Percentiles rank a stretch among this genome's conserved stretches.
Evolutionary conservation across 2,888 invertebrate species (phyloP).

Genomic region (Drosophila maculinotata): DNA sequence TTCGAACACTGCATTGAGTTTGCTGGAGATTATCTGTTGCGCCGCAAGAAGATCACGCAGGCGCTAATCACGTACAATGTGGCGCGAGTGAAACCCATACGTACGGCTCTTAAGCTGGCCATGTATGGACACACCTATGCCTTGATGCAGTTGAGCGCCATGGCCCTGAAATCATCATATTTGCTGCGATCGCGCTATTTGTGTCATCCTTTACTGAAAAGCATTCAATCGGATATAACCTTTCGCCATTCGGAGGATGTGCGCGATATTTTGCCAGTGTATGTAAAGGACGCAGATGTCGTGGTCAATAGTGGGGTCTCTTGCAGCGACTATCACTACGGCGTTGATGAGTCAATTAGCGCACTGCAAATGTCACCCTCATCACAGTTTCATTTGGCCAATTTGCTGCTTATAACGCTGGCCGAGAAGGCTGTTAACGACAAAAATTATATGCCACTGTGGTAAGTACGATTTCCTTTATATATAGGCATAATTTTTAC

Average conservation of each 20-base stretch:
- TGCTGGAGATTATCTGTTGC: constrained; percentile 92
- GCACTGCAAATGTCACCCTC: constrained; percentile 85
- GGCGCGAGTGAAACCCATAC: constrained; percentile 87
- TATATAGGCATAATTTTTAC: background rate
- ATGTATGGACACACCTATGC: constrained; percentile 85
- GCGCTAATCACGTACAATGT: constrained; percentile 93
- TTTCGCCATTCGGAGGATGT: constrained; percentile 84
- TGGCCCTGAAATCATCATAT: constrained; percentile 84
- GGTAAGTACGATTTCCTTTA: constrained; percentile 66
- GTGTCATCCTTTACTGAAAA: constrained; percentile 76
- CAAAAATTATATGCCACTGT: constrained; percentile 84
- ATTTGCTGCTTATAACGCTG: constrained; percentile 84
- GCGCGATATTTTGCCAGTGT: constrained; percentile 72
- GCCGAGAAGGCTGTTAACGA: constrained; percentile 84
- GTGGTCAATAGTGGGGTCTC: constrained; percentile 72
- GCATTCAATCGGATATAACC: constrained; percentile 78
- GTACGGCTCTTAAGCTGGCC: constrained; percentile 85
- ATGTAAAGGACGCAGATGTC: constrained; percentile 34
- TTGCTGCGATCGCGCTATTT: constrained; percentile 82
- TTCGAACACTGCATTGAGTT: constrained; percentile 87
- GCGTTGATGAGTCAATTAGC: constrained; percentile 82
- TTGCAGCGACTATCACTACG: constrained; percentile 84
- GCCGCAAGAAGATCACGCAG: constrained; percentile 90
- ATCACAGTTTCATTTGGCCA: constrained; percentile 85
- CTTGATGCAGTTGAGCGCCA: constrained; percentile 85